Base-by-base conservation (phyloP, 2,797 vertebrate species). In the Crypturellus tataupa region DNA sequence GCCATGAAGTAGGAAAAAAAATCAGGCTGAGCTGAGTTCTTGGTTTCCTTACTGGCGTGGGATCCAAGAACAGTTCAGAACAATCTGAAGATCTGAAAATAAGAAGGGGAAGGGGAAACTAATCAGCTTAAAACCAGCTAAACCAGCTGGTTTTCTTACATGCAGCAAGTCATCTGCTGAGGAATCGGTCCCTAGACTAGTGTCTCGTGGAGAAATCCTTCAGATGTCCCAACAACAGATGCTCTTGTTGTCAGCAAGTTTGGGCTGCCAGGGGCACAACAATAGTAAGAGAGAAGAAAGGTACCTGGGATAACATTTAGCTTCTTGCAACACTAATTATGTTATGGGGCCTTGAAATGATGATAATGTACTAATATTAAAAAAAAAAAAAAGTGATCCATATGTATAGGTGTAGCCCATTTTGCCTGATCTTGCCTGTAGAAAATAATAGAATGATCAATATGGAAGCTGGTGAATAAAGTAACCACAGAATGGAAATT, bases 111-210 rank as follows among this genome's bases (percentile, higher is more conserved):
- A 44, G 70, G 62, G 27, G 19, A 63, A 10, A 42, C 18, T 68
- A 63, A n/a, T n/a, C n/a, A n/a, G n/a, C n/a, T n/a, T n/a, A n/a
- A n/a, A n/a, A n/a, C n/a, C n/a, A n/a, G n/a, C n/a, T n/a, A 63
- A 10, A 42, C 18, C 63, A 63, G 35, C 18, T 0, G 0, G 4
- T 47, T 72, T 59, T 65, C 19, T 5, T 20, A 18, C 19, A 10
- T 4, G 35, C 16, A 39, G 24, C 10, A 55, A 67, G 23, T 79
- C 16, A 31, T 15, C 40, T 58, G 8, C 24, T 33, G 40, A 51
- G 23, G 6, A 49, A 8, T 31, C 27, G 44, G 11, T 23, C 23
- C 68, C 13, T 75, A 51, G 49, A 64, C 6, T 42, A 68, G 40
- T 31, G 12, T 11, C 24, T 71, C 13, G 12, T 10, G 10, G 19